phyloP scores from a whole-genome alignment of 2,113 vertebrate genomes.

The Fregata magnificens region DNA sequence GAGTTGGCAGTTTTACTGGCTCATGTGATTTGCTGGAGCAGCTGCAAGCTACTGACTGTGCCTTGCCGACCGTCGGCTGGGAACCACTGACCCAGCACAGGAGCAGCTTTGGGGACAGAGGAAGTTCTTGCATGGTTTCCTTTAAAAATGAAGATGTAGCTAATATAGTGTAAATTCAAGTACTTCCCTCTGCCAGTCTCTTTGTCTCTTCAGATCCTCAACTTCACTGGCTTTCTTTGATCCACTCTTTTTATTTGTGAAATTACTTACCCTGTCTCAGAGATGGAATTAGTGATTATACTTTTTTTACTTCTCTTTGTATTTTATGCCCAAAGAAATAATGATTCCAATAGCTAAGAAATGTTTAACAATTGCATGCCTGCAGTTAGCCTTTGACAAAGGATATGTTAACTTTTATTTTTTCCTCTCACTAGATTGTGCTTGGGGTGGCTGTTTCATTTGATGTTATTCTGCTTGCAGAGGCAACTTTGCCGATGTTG shows the following conservation, averaged over 20 bases:
- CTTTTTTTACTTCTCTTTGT: background rate
- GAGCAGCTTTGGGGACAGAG: background rate
- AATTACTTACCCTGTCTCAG: background rate
- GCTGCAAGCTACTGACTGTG: background rate
- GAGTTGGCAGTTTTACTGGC: background rate
- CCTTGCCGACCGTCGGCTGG: rapidly evolving
- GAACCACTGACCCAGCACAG: background rate
- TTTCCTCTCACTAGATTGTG: background rate
- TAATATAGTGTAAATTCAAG: background rate
- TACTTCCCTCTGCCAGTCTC: background rate
- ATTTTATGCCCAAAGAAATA: background rate
- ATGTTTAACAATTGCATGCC: background rate
- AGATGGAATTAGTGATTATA: background rate
- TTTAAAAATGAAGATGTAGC: background rate
- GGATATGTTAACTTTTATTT: background rate
- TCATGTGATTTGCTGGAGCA: background rate
- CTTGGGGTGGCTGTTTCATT: background rate
- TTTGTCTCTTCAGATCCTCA: background rate
- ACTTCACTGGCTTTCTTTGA: background rate
- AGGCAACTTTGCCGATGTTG: background rate
- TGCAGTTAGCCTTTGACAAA: background rate
- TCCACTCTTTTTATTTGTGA: background rate
- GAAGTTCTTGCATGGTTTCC: background rate
- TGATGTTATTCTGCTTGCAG: background rate
- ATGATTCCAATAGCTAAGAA: background rate